Evolutionary conservation across 2,888 invertebrate genomes (phyloP), one percentile per base, ranked within the genome.

Genomic region (Ditylenchus weischeri): DNA sequence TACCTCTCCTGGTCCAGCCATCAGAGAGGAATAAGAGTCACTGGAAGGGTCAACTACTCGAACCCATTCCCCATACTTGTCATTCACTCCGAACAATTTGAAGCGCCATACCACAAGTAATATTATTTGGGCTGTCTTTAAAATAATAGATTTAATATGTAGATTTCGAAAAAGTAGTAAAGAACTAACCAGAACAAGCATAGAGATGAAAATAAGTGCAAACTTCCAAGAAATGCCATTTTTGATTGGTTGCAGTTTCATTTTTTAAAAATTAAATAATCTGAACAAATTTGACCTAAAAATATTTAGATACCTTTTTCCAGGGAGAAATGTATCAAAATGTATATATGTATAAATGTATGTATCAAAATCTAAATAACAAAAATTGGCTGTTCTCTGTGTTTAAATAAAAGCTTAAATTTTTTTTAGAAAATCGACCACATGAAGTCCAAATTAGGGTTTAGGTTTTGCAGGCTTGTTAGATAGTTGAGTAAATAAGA

Each of bases 141-240:
- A 43, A 43, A 43, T 4, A 50, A 50, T 50, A 4, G 2, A 21
- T 18, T 19, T 4, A 19, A 6, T 21, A 50, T 23, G 21, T 54
- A 7, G 7, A 15, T 23, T 11, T 54, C n/a, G 10, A 15, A 54
- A 2, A 54, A 29, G 23, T 7, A 10, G 21, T 54, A 21, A 10
- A 54, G 11, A 18, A 54, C 54, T 54, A 23, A 54, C 54, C 21
- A 54, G 13, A n/a, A 54, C 54, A 54, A 54, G 54, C 7, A 21
- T 13, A 29, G 23, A 54, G 21, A 54, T 54, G n/a, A 54, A 54
- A 23, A 54, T 29, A n/a, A 54, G 23, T 15, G 54, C 54, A 54
- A 54, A 54, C 29, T 54, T 54, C 54, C 54, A 54, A 18, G 54
- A 54, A 23, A 18, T 54, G 11, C 54, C 54, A 18, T 54, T 54